Evolutionary conservation across 2,888 invertebrate genomes (phyloP).

Genomic region (Argyra leucocephala): DNA sequence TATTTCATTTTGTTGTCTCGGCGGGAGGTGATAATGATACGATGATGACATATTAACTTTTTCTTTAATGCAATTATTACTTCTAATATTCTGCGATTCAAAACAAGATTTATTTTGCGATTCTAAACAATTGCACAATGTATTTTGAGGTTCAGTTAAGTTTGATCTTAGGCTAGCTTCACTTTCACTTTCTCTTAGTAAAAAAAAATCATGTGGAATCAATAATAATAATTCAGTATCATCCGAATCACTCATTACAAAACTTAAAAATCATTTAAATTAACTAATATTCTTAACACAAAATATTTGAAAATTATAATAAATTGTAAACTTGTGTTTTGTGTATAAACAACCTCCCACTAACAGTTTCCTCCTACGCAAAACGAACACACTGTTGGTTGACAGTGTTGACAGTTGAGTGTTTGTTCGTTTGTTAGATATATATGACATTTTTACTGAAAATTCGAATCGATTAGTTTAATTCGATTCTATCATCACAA

Average conservation of each 20-base stretch:
- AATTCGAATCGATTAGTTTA: too few species aligned
- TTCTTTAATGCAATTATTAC: neutral
- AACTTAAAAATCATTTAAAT: neutral
- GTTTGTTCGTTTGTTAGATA: too few species aligned
- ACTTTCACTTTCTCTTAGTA: constrained; percentile 44
- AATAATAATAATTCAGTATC: constrained; percentile 72
- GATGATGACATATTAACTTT: neutral
- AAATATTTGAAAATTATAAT: too few species aligned
- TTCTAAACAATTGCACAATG: neutral
- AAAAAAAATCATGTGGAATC: constrained; percentile 68
- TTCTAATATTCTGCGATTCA: too few species aligned
- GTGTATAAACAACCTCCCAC: neutral
- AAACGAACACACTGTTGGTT: too few species aligned
- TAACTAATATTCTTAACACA: too few species aligned
- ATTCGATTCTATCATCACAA: too few species aligned
- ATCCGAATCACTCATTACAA: constrained; percentile 59
- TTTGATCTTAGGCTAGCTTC: constrained; percentile 15
- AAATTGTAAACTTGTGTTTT: neutral
- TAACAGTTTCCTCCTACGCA: too few species aligned
- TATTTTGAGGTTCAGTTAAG: neutral
- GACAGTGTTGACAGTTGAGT: too few species aligned
- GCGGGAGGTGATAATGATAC: constrained; percentile 24
- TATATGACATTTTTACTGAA: too few species aligned
- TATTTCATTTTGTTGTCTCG: constrained; percentile 33
- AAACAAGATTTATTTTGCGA: neutral